Conservation (phyloP, 2,797 vertebrate genomes). For the Rhinatrema bivittatum region DNA sequence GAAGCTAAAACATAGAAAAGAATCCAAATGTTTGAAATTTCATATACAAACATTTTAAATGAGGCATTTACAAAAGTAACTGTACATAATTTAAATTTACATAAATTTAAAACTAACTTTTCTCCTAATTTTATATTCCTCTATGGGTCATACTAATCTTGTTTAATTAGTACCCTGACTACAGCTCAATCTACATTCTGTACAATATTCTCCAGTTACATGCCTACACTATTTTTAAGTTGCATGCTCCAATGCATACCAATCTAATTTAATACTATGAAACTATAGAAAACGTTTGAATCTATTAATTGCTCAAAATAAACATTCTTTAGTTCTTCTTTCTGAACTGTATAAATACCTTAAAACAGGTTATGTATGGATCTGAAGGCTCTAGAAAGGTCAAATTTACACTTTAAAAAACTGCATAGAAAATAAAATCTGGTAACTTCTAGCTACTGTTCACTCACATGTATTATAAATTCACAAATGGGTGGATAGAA, state of each 20-base stretch:
- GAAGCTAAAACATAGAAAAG: slow-evolving; percentile 38
- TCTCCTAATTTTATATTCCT: slow-evolving; percentile 6
- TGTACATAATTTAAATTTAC: slow-evolving; percentile 25
- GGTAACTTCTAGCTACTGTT: slow-evolving; percentile 1
- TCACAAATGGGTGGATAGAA: too few relatives aligned
- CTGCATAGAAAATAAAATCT: slow-evolving; percentile 20
- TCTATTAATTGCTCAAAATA: slow-evolving; percentile 29
- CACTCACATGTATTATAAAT: background rate
- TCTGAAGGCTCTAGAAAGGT: slow-evolving; percentile 39
- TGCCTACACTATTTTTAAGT: too few relatives aligned
- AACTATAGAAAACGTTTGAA: slow-evolving; percentile 24
- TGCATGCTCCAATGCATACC: too few relatives aligned
- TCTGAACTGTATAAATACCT: slow-evolving; percentile 59
- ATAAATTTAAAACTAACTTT: slow-evolving; percentile 28
- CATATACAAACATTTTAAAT: slow-evolving; percentile 35
- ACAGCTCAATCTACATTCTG: too few relatives aligned
- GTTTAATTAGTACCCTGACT: too few relatives aligned
- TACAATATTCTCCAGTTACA: too few relatives aligned
- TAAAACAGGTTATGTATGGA: slow-evolving; percentile 66
- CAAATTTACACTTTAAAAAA: slow-evolving; percentile 42
- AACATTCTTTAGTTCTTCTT: slow-evolving; percentile 45
- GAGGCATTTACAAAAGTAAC: slow-evolving; percentile 32
- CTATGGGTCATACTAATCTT: background rate
- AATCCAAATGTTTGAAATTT: slow-evolving; percentile 41
- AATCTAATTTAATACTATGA: background rate